phyloP scores from a whole-genome alignment of 2,888 invertebrate species.

The Gerris lacustris region DNA sequence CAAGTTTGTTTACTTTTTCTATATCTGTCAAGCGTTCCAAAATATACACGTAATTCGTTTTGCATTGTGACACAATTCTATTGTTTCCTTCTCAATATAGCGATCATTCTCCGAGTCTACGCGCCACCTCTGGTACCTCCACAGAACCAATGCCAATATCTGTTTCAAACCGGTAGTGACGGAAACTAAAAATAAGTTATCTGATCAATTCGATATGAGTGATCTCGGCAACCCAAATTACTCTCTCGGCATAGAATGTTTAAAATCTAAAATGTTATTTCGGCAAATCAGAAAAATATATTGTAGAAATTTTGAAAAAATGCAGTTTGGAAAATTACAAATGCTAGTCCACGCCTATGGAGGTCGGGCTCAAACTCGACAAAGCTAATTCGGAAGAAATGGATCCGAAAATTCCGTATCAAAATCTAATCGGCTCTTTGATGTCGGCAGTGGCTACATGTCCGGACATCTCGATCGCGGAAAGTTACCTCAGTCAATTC shows the following conservation, averaged over 20 bases:
- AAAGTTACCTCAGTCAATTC: neutral
- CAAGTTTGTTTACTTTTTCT: too few relatives aligned
- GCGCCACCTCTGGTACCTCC: too few relatives aligned
- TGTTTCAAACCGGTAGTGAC: neutral
- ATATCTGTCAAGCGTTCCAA: too few relatives aligned
- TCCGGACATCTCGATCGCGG: neutral
- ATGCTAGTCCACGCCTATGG: neutral
- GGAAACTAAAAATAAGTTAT: neutral
- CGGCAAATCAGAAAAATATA: conserved; percentile 2
- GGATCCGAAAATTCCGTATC: too few relatives aligned
- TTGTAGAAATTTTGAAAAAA: neutral
- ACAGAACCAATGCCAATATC: too few relatives aligned
- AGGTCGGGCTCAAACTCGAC: neutral
- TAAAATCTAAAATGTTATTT: neutral
- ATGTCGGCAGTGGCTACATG: too few relatives aligned
- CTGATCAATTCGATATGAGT: neutral
- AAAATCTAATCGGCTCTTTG: too few relatives aligned
- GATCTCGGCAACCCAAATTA: neutral
- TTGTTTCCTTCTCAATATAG: too few relatives aligned
- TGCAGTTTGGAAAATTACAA: neutral
- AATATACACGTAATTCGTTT: too few relatives aligned
- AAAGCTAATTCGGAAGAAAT: neutral
- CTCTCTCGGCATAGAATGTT: neutral
- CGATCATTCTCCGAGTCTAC: too few relatives aligned
- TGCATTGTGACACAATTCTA: too few relatives aligned